These are phyloP conservation scores for Gymnocephalus cernua DNA, from an alignment of 2,113 vertebrate species.

Conservation along the genomic window DNA sequence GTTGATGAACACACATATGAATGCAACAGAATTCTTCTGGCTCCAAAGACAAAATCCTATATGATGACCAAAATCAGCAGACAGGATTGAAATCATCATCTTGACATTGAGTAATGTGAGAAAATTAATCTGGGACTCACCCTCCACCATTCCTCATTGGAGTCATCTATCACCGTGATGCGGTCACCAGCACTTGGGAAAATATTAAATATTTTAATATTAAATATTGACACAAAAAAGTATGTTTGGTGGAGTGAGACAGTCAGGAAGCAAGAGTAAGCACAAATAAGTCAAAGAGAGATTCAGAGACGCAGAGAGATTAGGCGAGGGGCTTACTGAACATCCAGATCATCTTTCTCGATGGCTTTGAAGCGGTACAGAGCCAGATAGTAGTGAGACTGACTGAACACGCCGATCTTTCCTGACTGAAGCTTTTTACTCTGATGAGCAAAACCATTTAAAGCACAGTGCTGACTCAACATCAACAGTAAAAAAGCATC, in stretches of 20 bases:
- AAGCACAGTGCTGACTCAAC: background rate
- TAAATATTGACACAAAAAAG: background rate
- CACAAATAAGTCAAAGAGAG: background rate
- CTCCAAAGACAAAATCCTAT: background rate
- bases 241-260: background rate
- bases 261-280: background rate
- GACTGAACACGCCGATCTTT: slow-evolving; percentile 85
- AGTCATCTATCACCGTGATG: slow-evolving; percentile 94
- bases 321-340: slow-evolving; percentile 85
- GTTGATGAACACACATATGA: background rate
- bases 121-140: slow-evolving; percentile 78
- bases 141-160: slow-evolving; percentile 97
- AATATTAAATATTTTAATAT: slow-evolving; percentile 14
- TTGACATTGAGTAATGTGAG: background rate
- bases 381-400: slow-evolving; percentile 93
- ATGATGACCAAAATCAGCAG: slow-evolving; percentile 30
- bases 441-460: slow-evolving; percentile 71
- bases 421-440: slow-evolving; percentile 89
- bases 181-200: slow-evolving; percentile 90
- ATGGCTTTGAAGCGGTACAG: slow-evolving; percentile 95
- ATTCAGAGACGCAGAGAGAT: background rate
- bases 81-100: background rate
- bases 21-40: slow-evolving; percentile 11
- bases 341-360: slow-evolving; percentile 95
- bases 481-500: background rate